Percentiles rank a stretch among this genome's conserved stretches.
Evolutionary conservation across 2,888 invertebrate genomes (phyloP).

Genomic region (Itoplectis maculator): DNA sequence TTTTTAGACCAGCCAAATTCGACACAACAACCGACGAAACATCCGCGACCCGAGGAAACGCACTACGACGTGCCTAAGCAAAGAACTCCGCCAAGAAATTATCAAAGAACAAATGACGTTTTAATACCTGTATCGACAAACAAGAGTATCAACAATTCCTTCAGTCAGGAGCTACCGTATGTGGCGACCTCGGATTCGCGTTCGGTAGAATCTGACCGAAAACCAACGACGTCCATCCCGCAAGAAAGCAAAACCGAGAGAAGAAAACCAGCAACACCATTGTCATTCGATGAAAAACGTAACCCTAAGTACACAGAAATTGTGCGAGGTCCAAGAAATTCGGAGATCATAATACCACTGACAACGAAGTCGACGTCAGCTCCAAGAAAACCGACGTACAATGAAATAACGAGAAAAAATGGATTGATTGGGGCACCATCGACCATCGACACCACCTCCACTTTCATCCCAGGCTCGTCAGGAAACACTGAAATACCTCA

Average conservation of each 20-base stretch:
- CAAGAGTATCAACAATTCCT: conserved; percentile 10
- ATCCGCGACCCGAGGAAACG: conserved; percentile 26
- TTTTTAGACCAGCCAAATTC: background rate
- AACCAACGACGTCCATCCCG: background rate
- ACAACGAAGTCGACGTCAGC: conserved; percentile 7
- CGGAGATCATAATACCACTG: background rate
- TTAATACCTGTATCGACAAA: background rate
- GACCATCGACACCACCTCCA: background rate
- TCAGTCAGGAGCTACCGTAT: background rate
- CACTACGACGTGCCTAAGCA: conserved; percentile 67
- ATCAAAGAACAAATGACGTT: conserved; percentile 8
- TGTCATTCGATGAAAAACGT: conserved; percentile 1
- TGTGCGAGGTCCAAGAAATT: conserved; percentile 32
- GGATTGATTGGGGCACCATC: background rate
- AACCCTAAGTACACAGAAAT: background rate
- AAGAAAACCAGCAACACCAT: conserved; percentile 1
- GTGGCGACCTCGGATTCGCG: background rate
- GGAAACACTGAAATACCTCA: background rate
- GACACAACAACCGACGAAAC: background rate
- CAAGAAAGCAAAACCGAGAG: background rate
- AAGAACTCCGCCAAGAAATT: conserved; percentile 30
- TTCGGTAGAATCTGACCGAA: background rate
- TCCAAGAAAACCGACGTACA: background rate
- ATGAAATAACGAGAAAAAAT: background rate
- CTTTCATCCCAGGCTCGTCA: background rate